These are phyloP conservation scores for Austrofundulus limnaeus DNA, from an alignment of 2,113 vertebrate species.

Conservation along the genomic window DNA sequence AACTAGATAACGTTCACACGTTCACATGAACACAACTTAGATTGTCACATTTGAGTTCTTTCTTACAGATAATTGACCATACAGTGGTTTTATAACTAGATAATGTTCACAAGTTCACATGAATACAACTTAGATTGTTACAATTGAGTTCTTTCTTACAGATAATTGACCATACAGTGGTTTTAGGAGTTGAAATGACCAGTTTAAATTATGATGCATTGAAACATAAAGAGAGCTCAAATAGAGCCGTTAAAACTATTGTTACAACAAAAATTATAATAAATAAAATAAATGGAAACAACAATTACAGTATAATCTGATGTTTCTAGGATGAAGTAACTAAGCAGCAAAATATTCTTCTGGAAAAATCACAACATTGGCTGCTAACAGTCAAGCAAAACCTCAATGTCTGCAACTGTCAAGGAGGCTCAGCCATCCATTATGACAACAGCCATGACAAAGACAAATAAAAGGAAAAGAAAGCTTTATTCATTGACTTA, in stretches of 20 bases:
- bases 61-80: constrained; percentile 25
- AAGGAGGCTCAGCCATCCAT: constrained; percentile 43
- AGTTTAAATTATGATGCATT: background rate
- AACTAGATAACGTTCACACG: background rate
- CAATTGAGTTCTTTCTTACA: background rate
- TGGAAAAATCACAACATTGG: constrained; percentile 38
- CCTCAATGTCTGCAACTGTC: constrained; percentile 45
- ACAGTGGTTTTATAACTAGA: constrained; percentile 28
- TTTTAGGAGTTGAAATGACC: constrained; percentile 10
- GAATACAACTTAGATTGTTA: too few relatives aligned
- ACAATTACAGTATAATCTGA: constrained; percentile 15
- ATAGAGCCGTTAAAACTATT: constrained; percentile 8
- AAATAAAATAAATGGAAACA: constrained; percentile 12
- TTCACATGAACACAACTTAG: too few relatives aligned
- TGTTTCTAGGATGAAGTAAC: constrained; percentile 36
- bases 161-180: constrained; percentile 22
- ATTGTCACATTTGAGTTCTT: background rate
- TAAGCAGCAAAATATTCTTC: constrained; percentile 28
- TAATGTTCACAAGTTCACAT: constrained; percentile 7
- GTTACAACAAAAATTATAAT: constrained; percentile 17
- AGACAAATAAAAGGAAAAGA: constrained; percentile 49
- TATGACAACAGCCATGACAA: constrained; percentile 44
- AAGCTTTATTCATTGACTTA: constrained; percentile 54
- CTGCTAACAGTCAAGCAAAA: constrained; percentile 28
- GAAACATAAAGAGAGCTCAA: background rate